Percentiles rank a stretch among this genome's conserved stretches.
These are phyloP conservation scores for Thalassoma bifasciatum DNA, from an alignment of 2,113 vertebrate genomes.

Conservation along the genomic window DNA sequence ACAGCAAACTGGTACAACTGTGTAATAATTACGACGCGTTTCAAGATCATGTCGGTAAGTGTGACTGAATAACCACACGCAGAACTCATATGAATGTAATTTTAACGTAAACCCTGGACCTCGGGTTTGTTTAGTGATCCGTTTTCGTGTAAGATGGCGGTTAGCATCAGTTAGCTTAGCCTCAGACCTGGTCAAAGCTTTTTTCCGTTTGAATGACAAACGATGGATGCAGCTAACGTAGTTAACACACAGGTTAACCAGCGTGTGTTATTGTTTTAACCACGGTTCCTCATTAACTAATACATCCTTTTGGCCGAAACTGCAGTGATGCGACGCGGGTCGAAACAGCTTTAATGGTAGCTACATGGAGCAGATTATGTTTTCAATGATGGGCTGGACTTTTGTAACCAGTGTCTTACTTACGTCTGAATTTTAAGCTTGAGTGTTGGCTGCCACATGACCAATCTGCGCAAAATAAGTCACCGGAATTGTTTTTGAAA, in stretches of 20 bases:
- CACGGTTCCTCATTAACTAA: no score
- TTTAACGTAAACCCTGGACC: background rate
- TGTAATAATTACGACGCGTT: background rate
- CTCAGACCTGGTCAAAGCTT: conserved; percentile 1
- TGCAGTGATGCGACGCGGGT: no score
- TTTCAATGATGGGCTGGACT: no score
- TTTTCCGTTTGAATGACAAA: conserved; percentile 12
- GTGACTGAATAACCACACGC: rapidly evolving
- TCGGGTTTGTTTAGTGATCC: background rate
- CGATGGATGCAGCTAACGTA: background rate
- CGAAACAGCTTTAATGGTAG: no score
- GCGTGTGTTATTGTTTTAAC: background rate
- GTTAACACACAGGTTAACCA: background rate
- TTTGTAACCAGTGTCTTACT: no score
- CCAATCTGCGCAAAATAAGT: no score
- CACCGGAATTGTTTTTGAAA: no score
- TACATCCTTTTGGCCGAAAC: background rate
- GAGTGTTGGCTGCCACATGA: no score
- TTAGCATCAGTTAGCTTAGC: conserved; percentile 48
- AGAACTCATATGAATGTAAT: rapidly evolving
- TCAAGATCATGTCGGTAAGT: conserved; percentile 71
- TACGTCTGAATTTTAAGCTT: no score
- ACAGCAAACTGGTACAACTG: background rate
- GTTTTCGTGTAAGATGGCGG: conserved; percentile 72
- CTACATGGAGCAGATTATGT: no score